These are phyloP conservation scores for Mizuhopecten yessoensis DNA, from an alignment of 1,140 invertebrate genomes.

Conservation along the genomic window DNA sequence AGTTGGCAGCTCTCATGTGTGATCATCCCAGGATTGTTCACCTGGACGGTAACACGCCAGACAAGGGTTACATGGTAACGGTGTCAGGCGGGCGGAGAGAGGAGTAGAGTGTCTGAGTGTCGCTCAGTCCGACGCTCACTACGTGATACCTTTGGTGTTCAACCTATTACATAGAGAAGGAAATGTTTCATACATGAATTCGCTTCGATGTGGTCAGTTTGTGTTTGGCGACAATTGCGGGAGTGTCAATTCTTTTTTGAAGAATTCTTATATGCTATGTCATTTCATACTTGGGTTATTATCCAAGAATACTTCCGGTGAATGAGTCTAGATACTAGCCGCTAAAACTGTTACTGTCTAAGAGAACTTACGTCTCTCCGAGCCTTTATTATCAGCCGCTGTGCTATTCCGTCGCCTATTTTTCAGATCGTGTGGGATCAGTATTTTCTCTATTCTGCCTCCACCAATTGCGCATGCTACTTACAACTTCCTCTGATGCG, in stretches of 20 bases:
- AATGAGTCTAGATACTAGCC: no score
- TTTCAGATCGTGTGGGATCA: background rate
- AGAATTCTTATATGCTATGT: background rate
- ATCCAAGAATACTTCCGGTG: background rate
- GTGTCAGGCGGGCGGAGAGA: background rate
- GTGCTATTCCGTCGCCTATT: background rate
- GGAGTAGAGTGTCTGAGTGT: background rate
- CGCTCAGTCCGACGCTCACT: background rate
- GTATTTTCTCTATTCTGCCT: background rate
- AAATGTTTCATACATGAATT: no score
- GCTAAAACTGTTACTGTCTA: no score
- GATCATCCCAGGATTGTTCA: background rate
- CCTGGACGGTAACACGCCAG: background rate
- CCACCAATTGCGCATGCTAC: conserved; percentile 10
- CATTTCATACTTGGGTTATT: background rate
- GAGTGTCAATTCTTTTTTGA: background rate
- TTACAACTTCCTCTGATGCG: conserved; percentile 13
- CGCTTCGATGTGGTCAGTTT: no score
- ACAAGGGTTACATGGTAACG: background rate
- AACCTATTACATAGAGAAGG: no score
- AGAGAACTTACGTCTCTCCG: no score
- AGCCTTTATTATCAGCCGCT: background rate
- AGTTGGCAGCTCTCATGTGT: conserved; percentile 12
- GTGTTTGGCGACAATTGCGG: background rate
- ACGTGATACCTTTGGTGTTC: no score